Base-by-base conservation (phyloP, 1,140 invertebrate genomes). In the Gryllus bimaculatus region DNA sequence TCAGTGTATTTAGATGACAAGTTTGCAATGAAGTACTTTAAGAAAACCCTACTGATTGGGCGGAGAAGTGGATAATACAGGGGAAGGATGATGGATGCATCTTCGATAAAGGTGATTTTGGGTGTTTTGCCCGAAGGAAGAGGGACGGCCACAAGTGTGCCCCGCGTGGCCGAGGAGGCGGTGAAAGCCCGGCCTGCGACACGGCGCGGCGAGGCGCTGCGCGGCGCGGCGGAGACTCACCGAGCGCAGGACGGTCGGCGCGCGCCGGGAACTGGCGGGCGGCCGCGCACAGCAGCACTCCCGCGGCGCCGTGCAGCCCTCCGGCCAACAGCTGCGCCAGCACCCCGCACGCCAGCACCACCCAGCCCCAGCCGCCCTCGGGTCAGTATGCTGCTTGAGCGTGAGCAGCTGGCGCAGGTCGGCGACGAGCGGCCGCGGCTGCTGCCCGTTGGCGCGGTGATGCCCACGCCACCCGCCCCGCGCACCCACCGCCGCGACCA, bases 341-440 rank as follows among this genome's bases (percentile, higher is more conserved):
- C 54, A 90, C 85, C 21, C 87, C 86, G 13, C 88, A 87, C 13
- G 85, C 82, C 7, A 88, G 86, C 73, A 91, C 85, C 79, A 91
- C 85, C 90, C 90, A 92, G 18, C 91, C 91, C 91, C 91, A 92
- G 78, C 90, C 90, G 66, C 89, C 90, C 83, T 91, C 91, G 0
- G 91, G 91, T 81, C 91, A 91, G 83, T 90, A 91, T 92, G 89
- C 81, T 90, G 89, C 80, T 84, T 85, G 81, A 89, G 85, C 13
- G 87, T 88, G 78, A 54, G 66, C 81, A 78, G 73, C 47, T 76
- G 76, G 78, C 81, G 47, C 82, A 66, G 18, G 18, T 66, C 54
- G 54, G 73, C 47, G 20, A 10, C 78, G n/a, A 49, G 73, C 54
- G 79, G 78, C 80, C 79, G 26, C 73, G 80, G 54, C 82, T 80